Evolutionary conservation across 1,140 invertebrate species (phyloP).

Genomic region (Brachystomella parvula): DNA sequence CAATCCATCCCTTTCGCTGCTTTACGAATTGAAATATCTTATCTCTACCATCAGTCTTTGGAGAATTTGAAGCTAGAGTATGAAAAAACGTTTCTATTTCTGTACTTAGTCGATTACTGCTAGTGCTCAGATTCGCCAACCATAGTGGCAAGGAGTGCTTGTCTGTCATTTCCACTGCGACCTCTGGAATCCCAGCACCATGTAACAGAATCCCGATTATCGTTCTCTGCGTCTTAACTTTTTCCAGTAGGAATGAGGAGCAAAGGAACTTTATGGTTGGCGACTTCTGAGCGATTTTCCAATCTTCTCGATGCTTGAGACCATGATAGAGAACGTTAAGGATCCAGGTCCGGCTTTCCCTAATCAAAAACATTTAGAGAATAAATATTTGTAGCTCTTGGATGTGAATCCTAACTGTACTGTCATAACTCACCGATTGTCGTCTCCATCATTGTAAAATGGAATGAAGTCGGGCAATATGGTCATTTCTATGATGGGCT

Average conservation of each 20-base stretch:
- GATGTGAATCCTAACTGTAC: not conserved
- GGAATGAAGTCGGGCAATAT: conserved; percentile 38
- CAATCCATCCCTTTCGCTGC: not conserved
- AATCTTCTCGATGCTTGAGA: conserved; percentile 28
- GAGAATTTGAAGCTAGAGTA: conserved; percentile 10
- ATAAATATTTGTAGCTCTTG: conserved; percentile 5
- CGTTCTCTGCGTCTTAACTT: conserved; percentile 16
- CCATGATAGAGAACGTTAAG: conserved; percentile 26
- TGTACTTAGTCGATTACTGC: not conserved
- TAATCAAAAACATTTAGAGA: conserved; percentile 7
- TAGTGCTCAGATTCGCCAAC: conserved; percentile 24
- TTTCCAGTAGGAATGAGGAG: conserved; percentile 31
- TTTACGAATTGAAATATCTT: conserved; percentile 24
- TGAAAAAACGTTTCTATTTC: conserved; percentile 22
- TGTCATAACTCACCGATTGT: conserved; percentile 24
- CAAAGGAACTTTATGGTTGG: conserved; percentile 35
- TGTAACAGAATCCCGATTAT: conserved; percentile 30
- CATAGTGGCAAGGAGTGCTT: conserved; percentile 31
- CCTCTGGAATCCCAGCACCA: conserved; percentile 30
- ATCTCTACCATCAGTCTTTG: conserved; percentile 4
- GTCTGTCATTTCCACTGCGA: conserved; percentile 30
- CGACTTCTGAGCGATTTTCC: conserved; percentile 30
- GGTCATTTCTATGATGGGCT: conserved; percentile 35
- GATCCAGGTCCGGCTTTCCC: conserved; percentile 35
- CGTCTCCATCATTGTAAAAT: conserved; percentile 35